phyloP scores from a whole-genome alignment of 2,888 invertebrate species.

The Lampropteryx suffumata region DNA sequence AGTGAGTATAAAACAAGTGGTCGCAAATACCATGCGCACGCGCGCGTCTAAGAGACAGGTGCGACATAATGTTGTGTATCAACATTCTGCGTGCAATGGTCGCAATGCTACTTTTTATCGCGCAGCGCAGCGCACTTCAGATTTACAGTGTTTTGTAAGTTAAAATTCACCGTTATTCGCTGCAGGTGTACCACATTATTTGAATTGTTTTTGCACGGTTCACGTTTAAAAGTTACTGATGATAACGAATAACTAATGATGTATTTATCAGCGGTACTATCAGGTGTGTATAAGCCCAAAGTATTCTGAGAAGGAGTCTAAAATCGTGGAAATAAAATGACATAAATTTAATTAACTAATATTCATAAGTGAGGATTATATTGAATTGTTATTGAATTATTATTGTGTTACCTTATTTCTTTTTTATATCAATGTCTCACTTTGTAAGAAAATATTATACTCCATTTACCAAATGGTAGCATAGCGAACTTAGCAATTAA shows the following conservation, averaged over 20 bases:
- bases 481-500: too few relatives aligned
- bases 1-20: neutral
- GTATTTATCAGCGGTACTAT: neutral
- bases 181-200: conserved; percentile 33
- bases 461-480: too few relatives aligned
- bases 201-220: conserved; percentile 14
- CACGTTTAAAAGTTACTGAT: conserved; percentile 13
- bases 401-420: too few relatives aligned
- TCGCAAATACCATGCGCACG: conserved; percentile 45
- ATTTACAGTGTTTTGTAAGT: conserved; percentile 38
- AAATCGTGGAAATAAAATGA: too few relatives aligned
- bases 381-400: too few relatives aligned
- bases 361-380: too few relatives aligned
- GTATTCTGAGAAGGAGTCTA: too few relatives aligned
- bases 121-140: conserved; percentile 33
- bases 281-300: too few relatives aligned
- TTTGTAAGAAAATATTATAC: too few relatives aligned
- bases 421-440: too few relatives aligned
- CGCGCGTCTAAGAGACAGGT: conserved; percentile 50
- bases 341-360: too few relatives aligned
- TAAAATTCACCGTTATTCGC: conserved; percentile 31
- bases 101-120: conserved; percentile 45
- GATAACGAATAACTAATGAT: conserved; percentile 2
- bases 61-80: conserved; percentile 36
- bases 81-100: conserved; percentile 38